Conservation (phyloP, 2,797 vertebrate genomes). For the Urosaurus nigricauda region DNA sequence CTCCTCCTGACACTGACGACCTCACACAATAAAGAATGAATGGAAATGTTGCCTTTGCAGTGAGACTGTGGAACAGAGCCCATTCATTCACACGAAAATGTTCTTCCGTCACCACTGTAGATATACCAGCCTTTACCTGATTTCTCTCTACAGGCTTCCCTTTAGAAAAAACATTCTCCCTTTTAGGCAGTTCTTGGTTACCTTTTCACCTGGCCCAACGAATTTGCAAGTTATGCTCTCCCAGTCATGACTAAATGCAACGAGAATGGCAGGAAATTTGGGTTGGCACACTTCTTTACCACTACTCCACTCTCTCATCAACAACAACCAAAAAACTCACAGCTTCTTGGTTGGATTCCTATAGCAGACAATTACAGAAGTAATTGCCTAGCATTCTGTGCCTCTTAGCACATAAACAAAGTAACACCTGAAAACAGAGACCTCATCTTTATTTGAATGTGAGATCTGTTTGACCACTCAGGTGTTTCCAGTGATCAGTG, state of each 20-base stretch:
- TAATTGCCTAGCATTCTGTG: background rate
- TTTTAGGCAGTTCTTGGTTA: background rate
- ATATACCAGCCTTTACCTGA: background rate
- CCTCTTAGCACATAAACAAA: background rate
- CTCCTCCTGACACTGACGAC: slow-evolving; percentile 70
- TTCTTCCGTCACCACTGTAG: background rate
- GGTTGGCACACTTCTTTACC: background rate
- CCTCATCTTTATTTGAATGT: slow-evolving; percentile 3
- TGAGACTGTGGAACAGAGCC: slow-evolving; percentile 27
- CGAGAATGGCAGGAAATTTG: background rate
- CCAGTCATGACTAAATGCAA: background rate
- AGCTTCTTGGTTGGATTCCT: background rate
- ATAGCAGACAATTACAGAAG: background rate
- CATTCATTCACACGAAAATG: background rate
- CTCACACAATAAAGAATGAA: slow-evolving; percentile 64
- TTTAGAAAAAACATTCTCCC: slow-evolving; percentile 12
- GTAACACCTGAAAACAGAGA: background rate
- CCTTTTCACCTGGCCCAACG: slow-evolving; percentile 8
- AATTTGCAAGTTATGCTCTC: background rate
- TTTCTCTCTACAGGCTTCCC: rapidly evolving
- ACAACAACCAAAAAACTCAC: background rate
- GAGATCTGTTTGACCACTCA: background rate
- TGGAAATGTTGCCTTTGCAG: slow-evolving; percentile 57
- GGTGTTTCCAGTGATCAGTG: background rate
- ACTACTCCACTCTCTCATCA: background rate